Conservation (phyloP, 30 jellyfish, hydroid and myxozoan genomes). For the Phacellophora camtschatica region DNA sequence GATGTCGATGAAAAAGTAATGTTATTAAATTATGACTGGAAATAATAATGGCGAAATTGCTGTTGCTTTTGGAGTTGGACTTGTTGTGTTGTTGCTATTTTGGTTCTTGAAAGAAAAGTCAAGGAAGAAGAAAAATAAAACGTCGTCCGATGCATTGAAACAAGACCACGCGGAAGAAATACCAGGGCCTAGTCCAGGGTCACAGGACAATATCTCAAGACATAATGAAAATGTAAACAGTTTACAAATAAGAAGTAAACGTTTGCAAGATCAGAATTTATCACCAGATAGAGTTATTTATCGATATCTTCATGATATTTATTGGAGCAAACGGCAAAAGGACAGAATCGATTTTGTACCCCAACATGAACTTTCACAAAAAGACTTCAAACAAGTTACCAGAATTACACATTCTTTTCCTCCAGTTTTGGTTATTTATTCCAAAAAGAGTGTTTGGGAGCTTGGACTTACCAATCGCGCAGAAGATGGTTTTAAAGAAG, state of each 20-base stretch:
- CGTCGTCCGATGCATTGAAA: no score
- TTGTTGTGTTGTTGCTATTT: conserved; percentile 22
- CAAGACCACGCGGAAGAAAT: conserved; percentile 46
- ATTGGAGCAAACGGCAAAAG: conserved; percentile 49
- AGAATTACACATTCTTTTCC: conserved; percentile 58
- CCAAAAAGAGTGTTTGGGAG: conserved; percentile 75
- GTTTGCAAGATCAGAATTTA: background rate
- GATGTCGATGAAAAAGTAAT: no score
- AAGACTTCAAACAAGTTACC: conserved; percentile 71
- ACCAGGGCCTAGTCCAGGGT: no score
- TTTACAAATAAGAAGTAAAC: no score
- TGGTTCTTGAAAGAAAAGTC: background rate
- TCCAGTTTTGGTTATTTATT: conserved; percentile 48
- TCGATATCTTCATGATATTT: conserved; percentile 26
- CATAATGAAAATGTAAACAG: no score
- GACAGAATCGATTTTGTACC: background rate
- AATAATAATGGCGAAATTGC: conserved; percentile 15
- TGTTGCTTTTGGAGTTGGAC: conserved; percentile 23
- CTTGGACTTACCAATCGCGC: conserved; percentile 68
- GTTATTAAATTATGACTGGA: no score
- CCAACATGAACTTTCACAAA: background rate
- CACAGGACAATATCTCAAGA: no score
- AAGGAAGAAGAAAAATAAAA: no score
- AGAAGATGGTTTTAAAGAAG: conserved; percentile 66
- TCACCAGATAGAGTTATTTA: conserved; percentile 35